Evolutionary conservation across 2,888 invertebrate genomes (phyloP).

Genomic region (Omphaloscelis lunosa): DNA sequence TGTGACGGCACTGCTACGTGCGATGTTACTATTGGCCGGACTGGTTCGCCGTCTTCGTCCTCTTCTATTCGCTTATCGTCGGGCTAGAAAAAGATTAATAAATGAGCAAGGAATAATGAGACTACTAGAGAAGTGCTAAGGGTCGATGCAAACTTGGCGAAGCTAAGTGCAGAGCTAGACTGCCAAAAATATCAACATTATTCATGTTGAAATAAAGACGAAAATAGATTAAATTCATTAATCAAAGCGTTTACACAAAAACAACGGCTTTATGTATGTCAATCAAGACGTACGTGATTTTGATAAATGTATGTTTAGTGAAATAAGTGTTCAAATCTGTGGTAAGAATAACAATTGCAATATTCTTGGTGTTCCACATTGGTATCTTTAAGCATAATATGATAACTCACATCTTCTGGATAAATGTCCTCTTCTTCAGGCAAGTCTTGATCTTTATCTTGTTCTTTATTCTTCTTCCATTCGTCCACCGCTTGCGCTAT

Average conservation of each 20-base stretch:
- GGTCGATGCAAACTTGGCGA: neutral
- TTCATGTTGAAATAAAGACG: neutral
- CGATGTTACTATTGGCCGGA: constrained; percentile 74
- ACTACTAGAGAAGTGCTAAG: neutral
- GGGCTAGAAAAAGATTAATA: constrained; percentile 74
- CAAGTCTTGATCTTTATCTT: constrained; percentile 90
- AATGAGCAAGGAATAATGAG: neutral
- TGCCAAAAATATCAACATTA: neutral
- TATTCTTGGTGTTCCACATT: neutral
- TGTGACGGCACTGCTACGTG: constrained; percentile 98
- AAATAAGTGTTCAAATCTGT: neutral
- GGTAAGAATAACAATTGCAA: neutral
- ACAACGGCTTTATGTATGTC: neutral
- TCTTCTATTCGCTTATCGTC: constrained; percentile 85
- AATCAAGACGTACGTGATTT: neutral
- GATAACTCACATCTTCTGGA: constrained; percentile 88
- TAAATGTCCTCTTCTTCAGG: constrained; percentile 94
- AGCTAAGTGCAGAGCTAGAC: neutral
- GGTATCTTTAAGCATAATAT: neutral
- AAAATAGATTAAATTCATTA: neutral
- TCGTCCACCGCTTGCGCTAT: constrained; percentile 91
- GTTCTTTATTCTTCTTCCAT: constrained; percentile 93
- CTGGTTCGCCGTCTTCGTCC: constrained; percentile 70
- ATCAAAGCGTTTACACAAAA: neutral
- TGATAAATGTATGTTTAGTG: neutral